phyloP scores from a whole-genome alignment of 2,797 vertebrate genomes.

The Coccyzus lansbergi region DNA sequence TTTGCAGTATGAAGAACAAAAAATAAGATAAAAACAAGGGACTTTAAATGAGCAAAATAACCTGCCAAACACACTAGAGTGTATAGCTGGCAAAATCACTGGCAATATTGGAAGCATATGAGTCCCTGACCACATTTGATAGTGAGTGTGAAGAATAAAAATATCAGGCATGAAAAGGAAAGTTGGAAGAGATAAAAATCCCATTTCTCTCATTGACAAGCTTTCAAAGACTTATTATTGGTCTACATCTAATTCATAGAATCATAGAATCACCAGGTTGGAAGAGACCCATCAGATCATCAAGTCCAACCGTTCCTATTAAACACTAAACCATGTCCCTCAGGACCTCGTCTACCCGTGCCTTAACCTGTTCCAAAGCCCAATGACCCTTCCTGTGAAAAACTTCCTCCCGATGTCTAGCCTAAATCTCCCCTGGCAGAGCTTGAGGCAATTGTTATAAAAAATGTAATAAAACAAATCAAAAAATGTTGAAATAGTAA shows the following conservation, averaged over 20 bases:
- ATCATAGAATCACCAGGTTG: too few relatives aligned
- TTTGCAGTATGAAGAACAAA: not conserved
- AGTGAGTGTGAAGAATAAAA: not conserved
- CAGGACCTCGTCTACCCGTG: too few relatives aligned
- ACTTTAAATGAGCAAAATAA: not conserved
- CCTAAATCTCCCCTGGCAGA: too few relatives aligned
- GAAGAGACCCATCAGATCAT: too few relatives aligned
- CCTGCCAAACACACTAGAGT: not conserved
- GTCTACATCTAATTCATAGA: not conserved
- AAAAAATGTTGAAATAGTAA: not conserved
- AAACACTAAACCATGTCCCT: too few relatives aligned
- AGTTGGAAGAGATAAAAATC: not conserved
- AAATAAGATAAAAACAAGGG: not conserved
- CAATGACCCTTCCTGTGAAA: too few relatives aligned
- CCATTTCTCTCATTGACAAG: not conserved
- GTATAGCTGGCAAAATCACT: not conserved
- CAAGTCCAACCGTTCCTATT: too few relatives aligned
- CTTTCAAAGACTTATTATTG: not conserved
- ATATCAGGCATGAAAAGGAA: not conserved
- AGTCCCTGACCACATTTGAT: not conserved
- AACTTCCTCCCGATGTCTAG: too few relatives aligned
- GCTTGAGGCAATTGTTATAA: too few relatives aligned
- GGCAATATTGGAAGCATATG: not conserved
- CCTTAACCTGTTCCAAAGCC: too few relatives aligned
- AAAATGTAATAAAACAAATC: not conserved